Evolutionary conservation across 2,113 vertebrate species (phyloP), one percentile per base, ranked within the genome.

Genomic region (Cygnus atratus): DNA sequence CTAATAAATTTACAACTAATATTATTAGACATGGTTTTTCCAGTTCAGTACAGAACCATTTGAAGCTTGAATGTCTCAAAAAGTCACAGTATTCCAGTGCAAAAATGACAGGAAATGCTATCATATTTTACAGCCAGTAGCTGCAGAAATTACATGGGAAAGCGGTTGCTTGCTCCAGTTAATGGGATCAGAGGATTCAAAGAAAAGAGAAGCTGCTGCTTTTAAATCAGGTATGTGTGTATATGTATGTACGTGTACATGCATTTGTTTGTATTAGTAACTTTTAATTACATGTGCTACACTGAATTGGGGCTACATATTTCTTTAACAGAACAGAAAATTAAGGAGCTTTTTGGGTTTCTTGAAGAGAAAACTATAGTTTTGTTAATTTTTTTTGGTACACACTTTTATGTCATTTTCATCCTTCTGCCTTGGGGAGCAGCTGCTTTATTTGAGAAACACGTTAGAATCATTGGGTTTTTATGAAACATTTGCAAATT

Each of bases 91-190:
- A 58, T 88, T 96, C 61, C 68, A 93, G 68, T 90, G 10, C 6
- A 92, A 35, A 70, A 84, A 57, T 96, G 90, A 87, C 57, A 46
- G 31, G 39, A 86, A 95, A 82, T 93, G 28, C 52, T 87, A 18
- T 96, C 71, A 54, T 98, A 72, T 94, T 95, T 97, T 97, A 90
- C 96, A 99, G 99, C 91, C 94, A 61, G 86, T 93, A 72, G 63
- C 96, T 82, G 61, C 96, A 90, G 98, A 98, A 81, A 91, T 95
- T 70, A 88, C 66, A 3, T 92, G 94, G 78, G 94, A 84, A 88
- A 94, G 92, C 67, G 7, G 90, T 90, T 90, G 82, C 87, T 95
- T 93, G 44, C 67, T 71, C 10, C 95, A 88, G 33, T 84, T 95
- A 65, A 72, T 37, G 84, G 92, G 55, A 43, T 84, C 88, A 81